Evolutionary conservation across 2,113 vertebrate genomes (phyloP).

Genomic region (Himantopus leucocephalus): DNA sequence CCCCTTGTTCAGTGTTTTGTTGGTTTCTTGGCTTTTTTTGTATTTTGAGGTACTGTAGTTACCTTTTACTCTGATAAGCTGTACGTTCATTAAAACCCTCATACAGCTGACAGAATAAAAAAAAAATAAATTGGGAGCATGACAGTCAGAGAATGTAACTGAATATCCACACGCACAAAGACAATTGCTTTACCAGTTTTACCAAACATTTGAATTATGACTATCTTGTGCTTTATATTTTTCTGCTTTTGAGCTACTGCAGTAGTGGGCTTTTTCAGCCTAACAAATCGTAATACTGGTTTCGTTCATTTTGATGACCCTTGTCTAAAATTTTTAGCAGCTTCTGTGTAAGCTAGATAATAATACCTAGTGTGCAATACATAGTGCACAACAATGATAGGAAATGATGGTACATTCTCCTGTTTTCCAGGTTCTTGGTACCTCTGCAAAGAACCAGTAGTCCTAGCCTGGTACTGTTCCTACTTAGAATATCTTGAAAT

Average conservation of each 20-base stretch:
- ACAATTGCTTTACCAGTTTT: not conserved
- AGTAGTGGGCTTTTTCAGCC: not conserved
- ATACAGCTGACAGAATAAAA: not conserved
- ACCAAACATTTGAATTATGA: not conserved
- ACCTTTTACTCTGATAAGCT: not conserved
- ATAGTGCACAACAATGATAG: not conserved
- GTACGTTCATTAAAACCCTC: slow-evolving; percentile 8
- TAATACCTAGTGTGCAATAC: not conserved
- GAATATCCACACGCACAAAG: not conserved
- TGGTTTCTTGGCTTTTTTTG: not conserved
- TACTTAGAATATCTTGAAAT: not conserved
- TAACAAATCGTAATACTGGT: not conserved
- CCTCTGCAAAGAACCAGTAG: not conserved
- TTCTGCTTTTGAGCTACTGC: not conserved
- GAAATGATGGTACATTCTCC: not conserved
- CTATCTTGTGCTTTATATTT: not conserved
- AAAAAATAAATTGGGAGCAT: not conserved
- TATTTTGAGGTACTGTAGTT: not conserved
- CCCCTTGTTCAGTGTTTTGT: not conserved
- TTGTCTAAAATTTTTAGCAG: slow-evolving; percentile 34
- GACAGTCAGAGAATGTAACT: not conserved
- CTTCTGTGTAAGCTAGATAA: not conserved
- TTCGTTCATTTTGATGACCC: slow-evolving; percentile 23
- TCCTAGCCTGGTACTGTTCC: not conserved
- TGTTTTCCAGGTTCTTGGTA: not conserved